Base-by-base conservation (phyloP, 1,140 invertebrate species). In the Venustaconcha ellipsiformis region DNA sequence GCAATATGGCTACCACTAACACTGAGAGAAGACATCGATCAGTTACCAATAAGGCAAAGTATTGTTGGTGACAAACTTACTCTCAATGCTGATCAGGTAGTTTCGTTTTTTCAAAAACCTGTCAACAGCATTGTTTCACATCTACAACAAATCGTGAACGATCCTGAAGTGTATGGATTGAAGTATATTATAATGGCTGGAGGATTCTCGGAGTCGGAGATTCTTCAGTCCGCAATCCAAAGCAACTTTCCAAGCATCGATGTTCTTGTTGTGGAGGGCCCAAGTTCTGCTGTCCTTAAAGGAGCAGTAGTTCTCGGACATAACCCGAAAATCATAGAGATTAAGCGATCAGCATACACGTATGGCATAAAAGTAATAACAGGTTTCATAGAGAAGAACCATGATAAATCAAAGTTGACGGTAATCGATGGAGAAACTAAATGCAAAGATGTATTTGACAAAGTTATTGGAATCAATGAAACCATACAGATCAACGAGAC, bases 201-300 rank as follows among this genome's bases (percentile, higher is more conserved):
- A 30, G 70, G 70, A 30, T 71, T 71, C 14, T 62, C 70, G 23
- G 70, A 71, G 20, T 71, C 70, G 4, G 13, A 15, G 5, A 63
- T 63, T 55, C 37, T 71, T 18, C 70, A 63, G 37, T 17, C 62
- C 6, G 15, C 12, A 23, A 71, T 71, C 18, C 37, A 63, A 63
- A 18, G 15, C 6, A 48, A 63, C n/a, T 20, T 71, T 63, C 30
- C 37, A 18, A 60, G 70, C 12, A 55, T 71, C 1, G 63, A 60
- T 48, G 26, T 71, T 55, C 17, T 63, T 48, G 37, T 63, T 48
- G 59, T 60, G 3, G 26, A 48, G 1, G 70, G 64, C 26, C 58
- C 70, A 63, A 56, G 59, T 4, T 55, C 63, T 1, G 60, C 70
- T n/a, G 70, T 71, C 18, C 30, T 71, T n/a, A 71, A 71, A 71